Base-by-base conservation (phyloP, 2,113 vertebrate species). In the Spizaetus ornatus region DNA sequence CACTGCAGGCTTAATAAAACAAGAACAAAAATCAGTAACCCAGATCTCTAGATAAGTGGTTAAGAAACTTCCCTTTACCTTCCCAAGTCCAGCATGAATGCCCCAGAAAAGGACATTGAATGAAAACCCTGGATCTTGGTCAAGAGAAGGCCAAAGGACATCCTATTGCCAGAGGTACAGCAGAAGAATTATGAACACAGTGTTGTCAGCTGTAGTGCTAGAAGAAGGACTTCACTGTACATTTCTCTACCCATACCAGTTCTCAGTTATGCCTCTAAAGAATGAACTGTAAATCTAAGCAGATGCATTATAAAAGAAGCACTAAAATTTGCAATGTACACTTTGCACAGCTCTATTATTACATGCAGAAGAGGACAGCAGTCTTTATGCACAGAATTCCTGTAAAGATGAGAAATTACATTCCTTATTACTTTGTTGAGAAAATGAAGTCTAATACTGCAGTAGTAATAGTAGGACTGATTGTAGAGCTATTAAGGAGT, bases 371-470 rank as follows among this genome's bases (percentile, higher is more conserved):
- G 7, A 66, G 14, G 32, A 88, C 10, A 72, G 11, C 0, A 0
- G 25, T 66, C 16, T 78, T 31, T 77, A 31, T 47, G 21, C 11
- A 84, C 16, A 82, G 47, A 84, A 84, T 55, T 40, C 18, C 31
- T 91, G n/a, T 50, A 79, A 81, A 55, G 3, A 36, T 0, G 2
- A 81, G 34, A 45, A 14, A 85, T 63, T 76, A 32, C 4, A 38
- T 88, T 92, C 31, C 9, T 50, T 40, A 38, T 45, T 85, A 29
- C 74, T 94, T 82, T 82, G 23, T 70, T 89, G 36, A 89, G 69
- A 73, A 74, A 91, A 96, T 47, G 8, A 90, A 69, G 52, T 47
- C 22, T 74, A 61, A 56, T 74, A 63, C 25, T 79, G 19, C 9
- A 58, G 10, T 45, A 63, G 19, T 59, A 88, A 53, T 43, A 77